These are phyloP conservation scores for Formica selysi DNA, from an alignment of 1,140 invertebrate species.

Conservation along the genomic window DNA sequence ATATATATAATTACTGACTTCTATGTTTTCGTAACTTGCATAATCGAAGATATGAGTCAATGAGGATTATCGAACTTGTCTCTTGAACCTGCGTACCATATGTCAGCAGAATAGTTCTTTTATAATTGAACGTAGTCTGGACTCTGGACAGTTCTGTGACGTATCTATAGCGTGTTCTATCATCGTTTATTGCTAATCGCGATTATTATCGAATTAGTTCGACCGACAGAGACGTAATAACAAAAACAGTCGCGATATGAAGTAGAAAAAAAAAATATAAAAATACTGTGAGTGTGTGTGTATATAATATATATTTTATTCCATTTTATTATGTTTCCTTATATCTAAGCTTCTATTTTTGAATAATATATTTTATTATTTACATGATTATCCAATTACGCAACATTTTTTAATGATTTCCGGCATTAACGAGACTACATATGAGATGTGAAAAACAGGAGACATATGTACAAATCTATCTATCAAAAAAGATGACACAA, in stretches of 20 bases:
- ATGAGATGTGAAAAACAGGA: too few species aligned
- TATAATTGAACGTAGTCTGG: conserved; percentile 37
- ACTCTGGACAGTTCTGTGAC: conserved; percentile 31
- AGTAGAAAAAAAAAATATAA: not conserved
- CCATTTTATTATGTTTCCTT: too few species aligned
- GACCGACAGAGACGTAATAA: not conserved
- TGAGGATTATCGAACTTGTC: conserved; percentile 71
- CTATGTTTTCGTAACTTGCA: not conserved
- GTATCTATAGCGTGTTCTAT: conserved; percentile 8
- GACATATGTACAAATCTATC: too few species aligned
- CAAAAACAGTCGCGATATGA: not conserved
- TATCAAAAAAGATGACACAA: too few species aligned
- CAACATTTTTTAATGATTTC: conserved; percentile 15
- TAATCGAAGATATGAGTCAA: conserved; percentile 59
- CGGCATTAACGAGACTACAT: not conserved
- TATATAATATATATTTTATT: not conserved
- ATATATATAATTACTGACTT: conserved; percentile 2
- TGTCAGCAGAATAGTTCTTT: conserved; percentile 29
- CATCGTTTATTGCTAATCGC: conserved; percentile 53
- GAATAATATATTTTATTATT: not conserved
- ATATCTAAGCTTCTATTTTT: too few species aligned
- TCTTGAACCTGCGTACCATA: conserved; percentile 67
- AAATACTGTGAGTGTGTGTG: not conserved
- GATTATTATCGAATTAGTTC: conserved; percentile 54
- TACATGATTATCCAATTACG: not conserved